Evolutionary conservation across 1,140 invertebrate species (phyloP), one percentile per base, ranked within the genome.

Genomic region (Nephila pilipes): DNA sequence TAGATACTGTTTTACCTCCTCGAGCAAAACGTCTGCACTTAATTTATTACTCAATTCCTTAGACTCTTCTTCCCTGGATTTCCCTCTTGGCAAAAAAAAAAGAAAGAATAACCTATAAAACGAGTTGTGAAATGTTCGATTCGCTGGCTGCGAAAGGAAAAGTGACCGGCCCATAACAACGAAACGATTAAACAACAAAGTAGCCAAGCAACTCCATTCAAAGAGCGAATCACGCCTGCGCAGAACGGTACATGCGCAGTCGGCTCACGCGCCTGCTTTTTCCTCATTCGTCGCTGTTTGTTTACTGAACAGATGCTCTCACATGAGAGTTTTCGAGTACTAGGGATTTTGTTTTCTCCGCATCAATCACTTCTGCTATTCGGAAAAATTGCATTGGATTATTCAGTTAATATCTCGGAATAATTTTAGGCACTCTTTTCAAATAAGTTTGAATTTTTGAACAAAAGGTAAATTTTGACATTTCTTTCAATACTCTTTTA

Each of bases 271-370:
- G 83, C 55, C 46, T 14, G 36, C 32, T 29, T 20, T 55, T 25
- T 85, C 22, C 46, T 55, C 46, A 58, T n/a, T 55, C 54, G 22
- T 29, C 20, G 46, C 8, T 85, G 55, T 85, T 85, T 85, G 55
- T 85, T 85, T 85, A 85, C 83, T 57, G 83, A 58, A 8, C 83
- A 85, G 83, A 57, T 58, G 54, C 55, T 57, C 55, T 32, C 83
- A 85, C 83, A 85, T 58, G 46, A 16, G n/a, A 18, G 54, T 58
- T 36, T 46, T 46, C 46, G 46, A 46, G 12, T 46, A 10, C 46
- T 10, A 46, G 12, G 46, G 46, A 46, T 46, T 46, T 18, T 18
- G 58, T 18, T 60, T 60, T 36, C 69, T 6, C 14, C 83, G 22
- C 83, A 25, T 46, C 8, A 25, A 29, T 55, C 38, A 25, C 29